Evolutionary conservation across 2,113 vertebrate species (phyloP).

Genomic region (Peromyscus leucopus): DNA sequence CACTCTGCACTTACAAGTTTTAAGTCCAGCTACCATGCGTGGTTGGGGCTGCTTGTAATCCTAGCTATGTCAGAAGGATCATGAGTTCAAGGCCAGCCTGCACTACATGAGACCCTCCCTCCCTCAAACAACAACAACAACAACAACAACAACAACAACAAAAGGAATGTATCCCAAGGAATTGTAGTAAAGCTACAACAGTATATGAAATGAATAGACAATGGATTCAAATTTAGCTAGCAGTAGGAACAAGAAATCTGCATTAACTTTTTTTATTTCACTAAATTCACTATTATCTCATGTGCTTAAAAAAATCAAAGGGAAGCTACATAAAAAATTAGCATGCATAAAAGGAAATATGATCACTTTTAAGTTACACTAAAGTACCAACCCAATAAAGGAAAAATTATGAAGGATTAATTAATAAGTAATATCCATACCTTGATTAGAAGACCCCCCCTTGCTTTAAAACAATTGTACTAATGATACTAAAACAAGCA

Average conservation of each 20-base stretch:
- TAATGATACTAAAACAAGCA: conserved; percentile 6
- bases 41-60: background rate
- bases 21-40: background rate
- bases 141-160: background rate
- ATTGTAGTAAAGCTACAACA: background rate
- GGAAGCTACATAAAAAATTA: background rate
- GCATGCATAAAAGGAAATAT: conserved; percentile 14
- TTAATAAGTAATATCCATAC: background rate
- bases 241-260: background rate
- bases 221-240: background rate
- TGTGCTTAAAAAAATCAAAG: background rate
- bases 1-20: background rate
- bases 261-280: background rate
- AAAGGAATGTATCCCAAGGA: background rate
- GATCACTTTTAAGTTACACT: background rate
- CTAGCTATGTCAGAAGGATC: background rate
- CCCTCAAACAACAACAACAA: background rate
- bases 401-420: conserved; percentile 13
- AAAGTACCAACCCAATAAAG: background rate
- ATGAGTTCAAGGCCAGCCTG: background rate
- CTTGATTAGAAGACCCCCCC: background rate
- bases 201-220: background rate
- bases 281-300: conserved; percentile 18
- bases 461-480: conserved; percentile 23
- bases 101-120: background rate